These are phyloP conservation scores for Rhynchopsitta pachyrhyncha DNA, from an alignment of 2,113 vertebrate genomes.

Conservation along the genomic window DNA sequence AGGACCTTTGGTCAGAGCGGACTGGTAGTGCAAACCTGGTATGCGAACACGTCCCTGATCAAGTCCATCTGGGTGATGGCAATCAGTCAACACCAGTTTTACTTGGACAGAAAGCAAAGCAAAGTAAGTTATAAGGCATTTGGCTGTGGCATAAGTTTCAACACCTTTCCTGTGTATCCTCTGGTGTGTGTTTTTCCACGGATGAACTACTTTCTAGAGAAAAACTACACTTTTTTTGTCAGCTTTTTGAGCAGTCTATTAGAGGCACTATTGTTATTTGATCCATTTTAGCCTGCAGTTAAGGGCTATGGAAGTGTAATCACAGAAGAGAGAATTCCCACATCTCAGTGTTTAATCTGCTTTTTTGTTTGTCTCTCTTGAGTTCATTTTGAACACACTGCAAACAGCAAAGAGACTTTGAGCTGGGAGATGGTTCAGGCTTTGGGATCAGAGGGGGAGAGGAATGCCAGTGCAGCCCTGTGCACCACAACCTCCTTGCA, in stretches of 20 bases:
- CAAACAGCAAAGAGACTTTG: neutral
- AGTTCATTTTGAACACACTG: neutral
- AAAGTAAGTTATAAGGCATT: slow-evolving; percentile 83
- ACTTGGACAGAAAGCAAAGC: slow-evolving; percentile 96
- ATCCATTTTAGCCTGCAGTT: neutral
- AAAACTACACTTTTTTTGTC: neutral
- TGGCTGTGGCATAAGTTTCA: neutral
- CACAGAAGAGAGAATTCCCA: slow-evolving; percentile 3
- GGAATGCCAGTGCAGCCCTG: neutral
- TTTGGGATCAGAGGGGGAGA: neutral
- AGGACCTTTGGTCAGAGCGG: slow-evolving; percentile 92
- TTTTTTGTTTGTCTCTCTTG: neutral
- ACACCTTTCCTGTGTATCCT: neutral
- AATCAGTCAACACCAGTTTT: slow-evolving; percentile 99
- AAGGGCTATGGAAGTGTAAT: neutral
- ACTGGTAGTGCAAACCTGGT: slow-evolving; percentile 95
- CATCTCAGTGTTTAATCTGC: neutral
- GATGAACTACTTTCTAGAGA: neutral
- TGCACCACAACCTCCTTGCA: neutral
- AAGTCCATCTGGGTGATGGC: slow-evolving; percentile 99
- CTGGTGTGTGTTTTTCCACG: neutral
- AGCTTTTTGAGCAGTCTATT: neutral
- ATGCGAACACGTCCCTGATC: slow-evolving; percentile 97
- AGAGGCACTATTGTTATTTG: neutral
- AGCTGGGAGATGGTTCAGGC: neutral